Base-by-base conservation (phyloP, 2,888 invertebrate genomes). In the Chromoteleia sp. region DNA sequence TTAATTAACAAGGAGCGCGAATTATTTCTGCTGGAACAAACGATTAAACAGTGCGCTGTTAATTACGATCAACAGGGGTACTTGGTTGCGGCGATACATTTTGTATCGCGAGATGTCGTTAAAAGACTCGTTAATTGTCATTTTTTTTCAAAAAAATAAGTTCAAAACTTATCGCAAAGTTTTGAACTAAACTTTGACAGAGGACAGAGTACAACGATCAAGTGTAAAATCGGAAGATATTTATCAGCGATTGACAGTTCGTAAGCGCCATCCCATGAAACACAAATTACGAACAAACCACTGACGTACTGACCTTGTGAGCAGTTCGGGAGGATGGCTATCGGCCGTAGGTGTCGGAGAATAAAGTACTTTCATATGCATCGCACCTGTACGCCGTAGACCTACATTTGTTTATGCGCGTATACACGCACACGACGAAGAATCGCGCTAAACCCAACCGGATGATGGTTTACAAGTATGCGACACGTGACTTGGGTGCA, bases 401-500 rank as follows among this genome's bases (percentile, higher is more conserved):
- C 59, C 59, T 50, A 59, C 67, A 45, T 75, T 61, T 43, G 17
- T 50, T 14, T 58, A n/a, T 29, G 14, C 48, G 25, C 50, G 43
- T 17, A 65, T 6, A 39, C n/a, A 56, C 17, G 30, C 10, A 15
- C 6, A 43, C 25, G 25, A 21, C 19, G 48, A 21, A 39, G 2
- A 30, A 56, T 29, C 59, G 17, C 12, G 33, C 71, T 19, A 61
- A 45, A 58, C 12, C 29, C n/a, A 17, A 25, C 43, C 45, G 58
- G 56, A 58, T 65, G 75, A 30, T 45, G 41, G 48, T 75, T 25
- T 43, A 29, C 50, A 50, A 76, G 29, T 61, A 29, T 58, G 59
- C 17, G 59, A 65, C 75, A 76, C 75, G 75, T 76, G 67, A 76
- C 75, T 63, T 48, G 33, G 58, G 29, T 56, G 41, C 65, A 65